A percentile compares a stretch with the other conserved stretches of the same genome.
phyloP scores from a whole-genome alignment of 2,888 invertebrate species.

The Hemicrepidius hirtus region DNA sequence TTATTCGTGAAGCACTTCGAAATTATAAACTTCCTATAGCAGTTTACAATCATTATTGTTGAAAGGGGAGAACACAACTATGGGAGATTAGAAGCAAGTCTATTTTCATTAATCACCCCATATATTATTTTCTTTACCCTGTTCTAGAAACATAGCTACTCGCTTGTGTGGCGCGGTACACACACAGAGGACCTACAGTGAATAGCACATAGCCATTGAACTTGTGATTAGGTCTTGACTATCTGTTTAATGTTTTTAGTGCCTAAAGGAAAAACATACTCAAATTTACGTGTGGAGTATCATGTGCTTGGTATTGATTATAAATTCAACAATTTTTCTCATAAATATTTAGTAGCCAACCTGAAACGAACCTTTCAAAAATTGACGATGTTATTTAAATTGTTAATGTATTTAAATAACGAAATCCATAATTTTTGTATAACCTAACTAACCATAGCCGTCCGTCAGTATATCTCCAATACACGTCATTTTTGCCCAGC shows the following conservation, averaged over 20 bases:
- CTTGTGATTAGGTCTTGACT: no score
- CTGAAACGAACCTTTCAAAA: neutral
- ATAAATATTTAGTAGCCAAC: slow-evolving; percentile 1
- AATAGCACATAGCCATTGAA: no score
- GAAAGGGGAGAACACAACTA: slow-evolving; percentile 8
- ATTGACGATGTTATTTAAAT: no score
- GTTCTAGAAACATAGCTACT: no score
- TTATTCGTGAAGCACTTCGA: slow-evolving; percentile 41
- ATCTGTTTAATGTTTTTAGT: no score
- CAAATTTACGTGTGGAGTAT: neutral
- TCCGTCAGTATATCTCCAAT: slow-evolving; percentile 13
- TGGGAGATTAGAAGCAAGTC: neutral
- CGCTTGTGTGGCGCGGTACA: no score
- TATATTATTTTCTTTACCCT: no score
- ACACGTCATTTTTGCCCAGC: slow-evolving; percentile 45
- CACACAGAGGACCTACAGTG: no score
- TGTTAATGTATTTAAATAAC: neutral
- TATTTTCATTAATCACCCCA: no score
- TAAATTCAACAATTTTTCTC: neutral
- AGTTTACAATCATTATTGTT: slow-evolving; percentile 34
- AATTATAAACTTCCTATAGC: slow-evolving; percentile 36
- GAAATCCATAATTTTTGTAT: neutral
- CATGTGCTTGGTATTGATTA: no score
- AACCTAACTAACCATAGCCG: slow-evolving; percentile 5
- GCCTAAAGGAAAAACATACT: no score